Evolutionary conservation across 2,113 vertebrate species (phyloP).

Genomic region (Cranoglanis bouderius): DNA sequence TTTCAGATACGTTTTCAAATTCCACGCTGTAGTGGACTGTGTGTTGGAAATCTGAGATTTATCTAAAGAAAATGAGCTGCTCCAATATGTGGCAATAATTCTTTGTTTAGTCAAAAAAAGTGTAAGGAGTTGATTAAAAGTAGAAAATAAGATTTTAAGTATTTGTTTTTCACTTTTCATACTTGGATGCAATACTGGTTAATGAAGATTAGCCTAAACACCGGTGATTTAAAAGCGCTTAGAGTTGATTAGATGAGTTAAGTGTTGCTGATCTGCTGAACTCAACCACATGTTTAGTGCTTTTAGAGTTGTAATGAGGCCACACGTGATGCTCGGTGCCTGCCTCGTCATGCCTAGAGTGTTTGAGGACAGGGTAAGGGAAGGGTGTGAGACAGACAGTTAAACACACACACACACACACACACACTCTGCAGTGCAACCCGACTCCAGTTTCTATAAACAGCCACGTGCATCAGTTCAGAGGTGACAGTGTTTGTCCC

Average conservation of each 20-base stretch:
- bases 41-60: no score
- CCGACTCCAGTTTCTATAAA: constrained; percentile 43
- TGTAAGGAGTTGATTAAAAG: neutral
- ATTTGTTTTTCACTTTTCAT: neutral
- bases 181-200: neutral
- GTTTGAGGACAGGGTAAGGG: neutral
- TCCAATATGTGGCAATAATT: neutral
- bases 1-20: no score
- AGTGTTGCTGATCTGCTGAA: neutral
- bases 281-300: neutral
- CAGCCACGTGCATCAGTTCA: constrained; percentile 18
- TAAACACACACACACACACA: neutral
- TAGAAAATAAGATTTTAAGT: neutral
- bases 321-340: neutral
- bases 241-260: neutral
- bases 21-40: no score
- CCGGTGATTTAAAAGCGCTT: neutral
- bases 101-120: neutral
- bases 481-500: constrained; percentile 9
- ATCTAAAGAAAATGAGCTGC: no score
- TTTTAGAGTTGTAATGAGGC: neutral
- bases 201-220: neutral
- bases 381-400: neutral
- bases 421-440: constrained; percentile 17
- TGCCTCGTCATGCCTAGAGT: constrained; percentile 19